Evolutionary conservation across 1,140 invertebrate genomes (phyloP), one percentile per base, ranked within the genome.

Genomic region (Sarcophaga peregrina): DNA sequence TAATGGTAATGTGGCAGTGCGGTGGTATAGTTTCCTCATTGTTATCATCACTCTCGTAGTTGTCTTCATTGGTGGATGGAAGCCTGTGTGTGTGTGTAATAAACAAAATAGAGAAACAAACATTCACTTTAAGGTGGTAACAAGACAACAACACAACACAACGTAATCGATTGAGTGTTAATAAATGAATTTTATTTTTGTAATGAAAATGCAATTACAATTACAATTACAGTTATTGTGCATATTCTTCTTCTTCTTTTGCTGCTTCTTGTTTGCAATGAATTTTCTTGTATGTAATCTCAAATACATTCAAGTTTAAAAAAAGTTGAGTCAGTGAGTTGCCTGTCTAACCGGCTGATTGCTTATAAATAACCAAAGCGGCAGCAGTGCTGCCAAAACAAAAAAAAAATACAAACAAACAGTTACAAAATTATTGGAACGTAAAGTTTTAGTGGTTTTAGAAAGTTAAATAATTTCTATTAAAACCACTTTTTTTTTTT

Each of bases 1-100:
- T 96, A 84, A 97, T 93, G 72, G 96, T 97, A 86, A 98, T 97
- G 90, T 97, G 96, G 92, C 96, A 98, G 92, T 97, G 95, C 85
- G 97, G 97, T 86, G 96, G 96, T 89, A 96, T 87, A 58, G 82
- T 91, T 85, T 91, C 90, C 85, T 91, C 91, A 86, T 93, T 92
- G 68, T 84, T 82, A 82, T 84, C 75, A 73, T 86, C 84, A 48
- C 75, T 78, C 50, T 83, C 80, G 82, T 85, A 86, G 82, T 88
- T 87, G 10, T 87, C 87, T 83, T 89, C 88, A 8, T 87, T 88
- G 75, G 85, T 88, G 82, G 84, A 85, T 17, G 84, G 68, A 73
- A 85, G 75, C 52, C 83, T 83, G 20, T 6, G 20, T 7, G 50
- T 83, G 20, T 6, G 20, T 7, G 50, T 52, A 20, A 37, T 6